Percentiles rank a stretch among this genome's conserved stretches.
phyloP scores from a whole-genome alignment of 2,113 vertebrate genomes.

The Prunella himalayana region DNA sequence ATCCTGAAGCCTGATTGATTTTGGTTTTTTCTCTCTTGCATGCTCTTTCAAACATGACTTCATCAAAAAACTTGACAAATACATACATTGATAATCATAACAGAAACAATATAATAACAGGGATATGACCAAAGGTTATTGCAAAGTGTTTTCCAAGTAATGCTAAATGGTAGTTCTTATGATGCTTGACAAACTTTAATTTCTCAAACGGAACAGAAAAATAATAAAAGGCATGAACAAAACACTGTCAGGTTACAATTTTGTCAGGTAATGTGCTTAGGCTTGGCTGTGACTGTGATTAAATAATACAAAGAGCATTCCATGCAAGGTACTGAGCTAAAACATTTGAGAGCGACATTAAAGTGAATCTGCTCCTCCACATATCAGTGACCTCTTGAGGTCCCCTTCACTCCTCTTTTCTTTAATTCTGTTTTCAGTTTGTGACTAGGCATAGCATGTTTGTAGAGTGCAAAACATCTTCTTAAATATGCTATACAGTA shows the following conservation, averaged over 20 bases:
- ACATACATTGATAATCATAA: neutral
- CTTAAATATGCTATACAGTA: conserved; percentile 22
- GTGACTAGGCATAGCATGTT: neutral
- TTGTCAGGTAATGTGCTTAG: neutral
- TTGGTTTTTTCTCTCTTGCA: neutral
- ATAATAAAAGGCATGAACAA: neutral
- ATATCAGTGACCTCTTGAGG: neutral
- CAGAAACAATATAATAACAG: neutral
- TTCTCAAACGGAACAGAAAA: neutral
- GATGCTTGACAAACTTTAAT: neutral
- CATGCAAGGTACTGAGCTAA: conserved; percentile 1
- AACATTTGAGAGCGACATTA: neutral
- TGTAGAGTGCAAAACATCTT: neutral
- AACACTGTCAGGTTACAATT: neutral
- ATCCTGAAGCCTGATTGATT: neutral
- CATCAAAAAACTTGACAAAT: neutral
- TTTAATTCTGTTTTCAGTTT: neutral
- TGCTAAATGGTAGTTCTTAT: neutral
- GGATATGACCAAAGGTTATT: neutral
- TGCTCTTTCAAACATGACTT: neutral
- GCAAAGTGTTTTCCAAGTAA: neutral
- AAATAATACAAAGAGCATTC: conserved; percentile 14
- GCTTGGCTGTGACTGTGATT: neutral
- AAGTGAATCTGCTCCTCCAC: neutral
- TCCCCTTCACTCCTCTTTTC: neutral